A percentile compares a stretch with the other conserved stretches of the same genome.
phyloP scores from a whole-genome alignment of 2,797 vertebrate genomes.

The Bucorvus abyssinicus region DNA sequence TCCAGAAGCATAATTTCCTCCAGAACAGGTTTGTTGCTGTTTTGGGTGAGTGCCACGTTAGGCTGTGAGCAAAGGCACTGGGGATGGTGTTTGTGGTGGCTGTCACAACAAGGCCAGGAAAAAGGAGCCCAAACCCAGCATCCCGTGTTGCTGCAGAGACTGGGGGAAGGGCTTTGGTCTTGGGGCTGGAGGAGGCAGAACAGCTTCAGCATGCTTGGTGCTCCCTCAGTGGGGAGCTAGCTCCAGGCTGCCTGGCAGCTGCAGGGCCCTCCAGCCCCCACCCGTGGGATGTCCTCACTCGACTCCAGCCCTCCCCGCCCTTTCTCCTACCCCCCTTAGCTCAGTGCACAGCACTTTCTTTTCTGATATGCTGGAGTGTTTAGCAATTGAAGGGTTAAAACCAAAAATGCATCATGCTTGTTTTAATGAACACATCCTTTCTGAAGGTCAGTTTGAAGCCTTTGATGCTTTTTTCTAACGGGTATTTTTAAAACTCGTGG shows the following conservation, averaged over 20 bases:
- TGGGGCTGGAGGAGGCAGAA: neutral
- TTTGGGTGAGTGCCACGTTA: accelerated
- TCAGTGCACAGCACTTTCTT: neutral
- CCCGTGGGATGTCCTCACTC: neutral
- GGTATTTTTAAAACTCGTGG: too few species aligned
- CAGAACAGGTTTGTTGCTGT: conserved; percentile 63
- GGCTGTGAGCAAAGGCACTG: neutral
- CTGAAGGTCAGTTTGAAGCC: too few species aligned
- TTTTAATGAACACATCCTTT: too few species aligned
- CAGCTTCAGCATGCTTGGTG: neutral
- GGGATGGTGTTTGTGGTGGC: neutral
- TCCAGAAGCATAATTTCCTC: conserved; percentile 42
- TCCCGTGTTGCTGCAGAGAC: neutral
- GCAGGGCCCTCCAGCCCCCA: neutral
- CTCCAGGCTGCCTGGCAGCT: neutral
- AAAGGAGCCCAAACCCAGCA: neutral
- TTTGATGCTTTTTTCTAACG: too few species aligned
- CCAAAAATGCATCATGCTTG: too few species aligned
- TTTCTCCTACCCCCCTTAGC: neutral
- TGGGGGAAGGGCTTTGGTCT: neutral
- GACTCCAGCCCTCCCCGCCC: neutral
- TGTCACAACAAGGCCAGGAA: neutral
- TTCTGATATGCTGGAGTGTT: too few species aligned
- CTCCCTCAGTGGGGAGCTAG: neutral
- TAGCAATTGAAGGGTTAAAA: too few species aligned